Conservation (phyloP, 2,888 invertebrate species). For the Nemotelus nigrinus region DNA sequence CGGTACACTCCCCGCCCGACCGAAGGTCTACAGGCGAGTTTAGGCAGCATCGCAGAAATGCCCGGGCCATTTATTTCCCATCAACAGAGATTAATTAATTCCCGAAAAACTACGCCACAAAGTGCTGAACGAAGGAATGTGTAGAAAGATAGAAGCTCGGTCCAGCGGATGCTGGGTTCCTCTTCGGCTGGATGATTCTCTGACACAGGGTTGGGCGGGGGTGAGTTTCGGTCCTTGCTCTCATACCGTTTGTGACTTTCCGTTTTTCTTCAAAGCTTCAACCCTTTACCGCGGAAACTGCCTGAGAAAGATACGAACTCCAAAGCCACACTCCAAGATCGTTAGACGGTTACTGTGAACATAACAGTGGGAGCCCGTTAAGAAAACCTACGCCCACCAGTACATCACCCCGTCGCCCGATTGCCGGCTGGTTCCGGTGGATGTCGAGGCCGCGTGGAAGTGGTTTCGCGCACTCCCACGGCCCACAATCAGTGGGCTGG, state of each 20-base stretch:
- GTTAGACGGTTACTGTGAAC: slow-evolving; percentile 14
- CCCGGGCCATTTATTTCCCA: slow-evolving; percentile 50
- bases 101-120: slow-evolving; percentile 47
- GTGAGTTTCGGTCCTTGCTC: not conserved
- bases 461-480: slow-evolving; percentile 32
- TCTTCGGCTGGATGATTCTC: not conserved
- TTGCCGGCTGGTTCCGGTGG: no score
- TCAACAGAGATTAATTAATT: slow-evolving; percentile 51
- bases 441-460: not conserved
- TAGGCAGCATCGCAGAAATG: slow-evolving; percentile 14
- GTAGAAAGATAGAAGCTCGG: slow-evolving; percentile 22
- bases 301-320: slow-evolving; percentile 6
- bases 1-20: not conserved
- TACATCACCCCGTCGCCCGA: slow-evolving; percentile 1
- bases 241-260: not conserved
- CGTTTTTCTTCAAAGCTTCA: slow-evolving; percentile 17
- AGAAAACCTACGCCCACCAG: slow-evolving; percentile 46
- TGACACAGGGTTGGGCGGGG: not conserved
- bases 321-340: slow-evolving; percentile 8
- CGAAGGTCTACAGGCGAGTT: not conserved
- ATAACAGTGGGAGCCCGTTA: slow-evolving; percentile 5
- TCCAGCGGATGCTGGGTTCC: slow-evolving; percentile 17
- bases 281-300: slow-evolving; percentile 29
- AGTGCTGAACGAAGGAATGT: slow-evolving; percentile 12
- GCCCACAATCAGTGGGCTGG: slow-evolving; percentile 9